Percentiles rank a stretch among this genome's conserved stretches.
Conservation (phyloP, 2,113 vertebrate species). For the Entomyzon cyanotis region DNA sequence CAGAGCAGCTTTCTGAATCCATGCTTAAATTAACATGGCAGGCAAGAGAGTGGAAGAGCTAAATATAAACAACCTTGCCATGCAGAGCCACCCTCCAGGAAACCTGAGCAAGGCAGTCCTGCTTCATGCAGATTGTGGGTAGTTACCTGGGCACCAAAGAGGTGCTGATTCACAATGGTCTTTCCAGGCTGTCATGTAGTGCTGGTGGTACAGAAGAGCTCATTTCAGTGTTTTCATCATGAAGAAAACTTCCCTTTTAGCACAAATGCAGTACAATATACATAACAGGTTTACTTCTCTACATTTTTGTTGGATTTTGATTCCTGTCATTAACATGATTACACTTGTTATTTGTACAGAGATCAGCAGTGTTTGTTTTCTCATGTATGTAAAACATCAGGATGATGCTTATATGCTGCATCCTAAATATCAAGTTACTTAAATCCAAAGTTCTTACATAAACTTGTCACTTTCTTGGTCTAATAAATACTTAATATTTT, state of each 20-base stretch:
- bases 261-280: neutral
- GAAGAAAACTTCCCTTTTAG: neutral
- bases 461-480: neutral
- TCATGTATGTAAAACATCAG: neutral
- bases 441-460: neutral
- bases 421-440: neutral
- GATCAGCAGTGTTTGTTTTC: neutral
- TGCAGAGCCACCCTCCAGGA: neutral
- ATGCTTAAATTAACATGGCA: neutral
- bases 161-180: rapidly evolving
- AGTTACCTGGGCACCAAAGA: neutral
- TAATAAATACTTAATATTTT: neutral
- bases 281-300: neutral
- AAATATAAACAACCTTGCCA: neutral
- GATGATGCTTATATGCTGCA: neutral
- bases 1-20: neutral
- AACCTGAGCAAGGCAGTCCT: neutral
- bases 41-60: neutral
- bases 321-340: neutral
- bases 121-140: neutral
- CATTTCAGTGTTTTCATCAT: neutral
- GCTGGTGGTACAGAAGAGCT: neutral
- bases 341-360: neutral
- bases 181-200: neutral
- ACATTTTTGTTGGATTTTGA: neutral